Evolutionary conservation across 2,888 invertebrate species (phyloP).

Genomic region (Tanaodytes sp.): DNA sequence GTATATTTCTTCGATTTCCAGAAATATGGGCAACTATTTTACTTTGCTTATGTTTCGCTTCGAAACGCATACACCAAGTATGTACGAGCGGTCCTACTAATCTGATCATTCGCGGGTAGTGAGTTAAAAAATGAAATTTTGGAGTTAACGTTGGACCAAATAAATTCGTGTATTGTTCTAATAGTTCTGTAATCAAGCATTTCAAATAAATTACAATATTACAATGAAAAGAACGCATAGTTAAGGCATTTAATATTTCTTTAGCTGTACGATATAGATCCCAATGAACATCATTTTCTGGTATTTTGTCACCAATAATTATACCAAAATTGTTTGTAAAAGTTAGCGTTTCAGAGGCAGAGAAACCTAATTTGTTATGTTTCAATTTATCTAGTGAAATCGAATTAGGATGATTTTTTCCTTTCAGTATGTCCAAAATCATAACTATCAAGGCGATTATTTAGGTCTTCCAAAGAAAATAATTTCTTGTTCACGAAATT

Average conservation of each 20-base stretch:
- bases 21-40: conserved; percentile 11
- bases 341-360: background rate
- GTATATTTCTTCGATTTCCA: conserved; percentile 10
- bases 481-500: background rate
- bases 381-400: background rate
- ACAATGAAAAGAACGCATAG: conserved; percentile 5
- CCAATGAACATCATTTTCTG: background rate
- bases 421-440: background rate
- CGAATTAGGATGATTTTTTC: background rate
- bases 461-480: background rate
- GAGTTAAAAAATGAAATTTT: conserved; percentile 10
- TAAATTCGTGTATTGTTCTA: conserved; percentile 18
- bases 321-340: background rate
- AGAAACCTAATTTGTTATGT: background rate
- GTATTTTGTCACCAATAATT: background rate
- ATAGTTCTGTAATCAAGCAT: conserved; percentile 10
- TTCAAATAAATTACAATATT: conserved; percentile 8
- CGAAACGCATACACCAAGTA: conserved; percentile 17
- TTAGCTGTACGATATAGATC: background rate
- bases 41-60: conserved; percentile 19
- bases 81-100: conserved; percentile 14
- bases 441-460: background rate
- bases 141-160: conserved; percentile 10
- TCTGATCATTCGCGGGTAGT: conserved; percentile 16
- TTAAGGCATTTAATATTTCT: conserved; percentile 3